These are phyloP conservation scores for Euphydryas editha DNA, from an alignment of 2,888 invertebrate genomes.

Conservation along the genomic window DNA sequence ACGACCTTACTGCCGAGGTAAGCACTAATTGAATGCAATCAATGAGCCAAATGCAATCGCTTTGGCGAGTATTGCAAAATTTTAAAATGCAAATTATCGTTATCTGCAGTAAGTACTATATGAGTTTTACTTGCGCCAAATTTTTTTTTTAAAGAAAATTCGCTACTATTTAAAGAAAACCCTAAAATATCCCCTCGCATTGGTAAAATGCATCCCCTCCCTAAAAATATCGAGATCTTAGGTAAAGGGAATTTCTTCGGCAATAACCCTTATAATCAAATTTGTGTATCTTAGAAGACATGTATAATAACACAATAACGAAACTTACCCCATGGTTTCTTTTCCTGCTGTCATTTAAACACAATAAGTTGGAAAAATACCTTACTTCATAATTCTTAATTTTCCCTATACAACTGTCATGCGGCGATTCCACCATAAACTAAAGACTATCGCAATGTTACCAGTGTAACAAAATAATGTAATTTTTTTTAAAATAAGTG, in stretches of 20 bases:
- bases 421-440: conserved; percentile 48
- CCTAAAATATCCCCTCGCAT: conserved; percentile 77
- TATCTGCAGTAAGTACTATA: neutral
- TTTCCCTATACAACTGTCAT: conserved; percentile 51
- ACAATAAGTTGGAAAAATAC: conserved; percentile 68
- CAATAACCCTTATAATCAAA: neutral
- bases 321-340: conserved; percentile 91
- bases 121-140: conserved; percentile 10
- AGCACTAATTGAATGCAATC: conserved; percentile 75
- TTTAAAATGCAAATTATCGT: conserved; percentile 21
- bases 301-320: conserved; percentile 22
- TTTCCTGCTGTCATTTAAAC: conserved; percentile 91
- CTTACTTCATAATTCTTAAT: conserved; percentile 52
- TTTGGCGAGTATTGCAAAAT: conserved; percentile 50
- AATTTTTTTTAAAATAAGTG: neutral
- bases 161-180: conserved; percentile 46
- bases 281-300: neutral
- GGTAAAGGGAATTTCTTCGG: conserved; percentile 57
- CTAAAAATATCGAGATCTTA: conserved; percentile 74
- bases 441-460: conserved; percentile 38
- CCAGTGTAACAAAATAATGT: conserved; percentile 21
- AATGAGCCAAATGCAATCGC: conserved; percentile 65
- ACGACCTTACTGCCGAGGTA: conserved; percentile 67
- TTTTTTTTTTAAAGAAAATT: conserved; percentile 14
- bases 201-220: conserved; percentile 82